Percentiles rank a stretch among this genome's conserved stretches.
These are phyloP conservation scores for Emydocephalus ijimae DNA, from an alignment of 2,113 vertebrate genomes.

Conservation along the genomic window DNA sequence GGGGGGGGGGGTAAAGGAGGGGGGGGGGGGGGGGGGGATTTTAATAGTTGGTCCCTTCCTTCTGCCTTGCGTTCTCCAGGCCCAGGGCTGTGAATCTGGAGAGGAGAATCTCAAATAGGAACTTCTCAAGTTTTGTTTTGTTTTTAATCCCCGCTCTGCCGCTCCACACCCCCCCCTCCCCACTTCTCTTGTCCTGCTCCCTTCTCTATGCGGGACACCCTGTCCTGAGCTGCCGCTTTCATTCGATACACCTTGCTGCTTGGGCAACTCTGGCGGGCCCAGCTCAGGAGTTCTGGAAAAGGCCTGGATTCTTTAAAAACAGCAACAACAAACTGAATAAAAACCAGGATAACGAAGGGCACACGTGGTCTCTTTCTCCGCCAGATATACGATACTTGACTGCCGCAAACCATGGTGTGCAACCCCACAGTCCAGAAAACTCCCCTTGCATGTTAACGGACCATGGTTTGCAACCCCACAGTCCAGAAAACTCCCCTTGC, in stretches of 20 bases:
- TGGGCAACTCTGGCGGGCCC: too few relatives aligned
- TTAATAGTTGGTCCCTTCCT: background rate
- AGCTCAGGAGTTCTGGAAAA: background rate
- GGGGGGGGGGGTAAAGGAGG: too few relatives aligned
- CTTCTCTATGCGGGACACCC: background rate
- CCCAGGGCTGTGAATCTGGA: background rate
- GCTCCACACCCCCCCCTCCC: accelerated
- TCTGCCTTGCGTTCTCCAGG: background rate
- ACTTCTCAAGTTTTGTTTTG: background rate
- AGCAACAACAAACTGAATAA: background rate
- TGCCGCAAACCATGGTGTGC: background rate
- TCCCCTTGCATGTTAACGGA: background rate
- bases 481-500: background rate
- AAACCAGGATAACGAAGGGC: background rate
- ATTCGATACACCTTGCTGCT: background rate
- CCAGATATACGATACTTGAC: background rate
- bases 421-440: background rate
- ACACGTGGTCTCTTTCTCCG: background rate
- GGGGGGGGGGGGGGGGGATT: background rate
- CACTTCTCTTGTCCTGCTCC: background rate
- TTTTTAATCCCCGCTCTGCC: too few relatives aligned
- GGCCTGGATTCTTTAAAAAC: too few relatives aligned
- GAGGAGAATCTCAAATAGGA: background rate
- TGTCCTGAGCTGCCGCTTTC: background rate
- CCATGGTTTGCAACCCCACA: background rate